Percentiles rank a stretch among this genome's conserved stretches.
phyloP scores from a whole-genome alignment of 1,140 invertebrate species.

The Polypedilum vanderplanki region DNA sequence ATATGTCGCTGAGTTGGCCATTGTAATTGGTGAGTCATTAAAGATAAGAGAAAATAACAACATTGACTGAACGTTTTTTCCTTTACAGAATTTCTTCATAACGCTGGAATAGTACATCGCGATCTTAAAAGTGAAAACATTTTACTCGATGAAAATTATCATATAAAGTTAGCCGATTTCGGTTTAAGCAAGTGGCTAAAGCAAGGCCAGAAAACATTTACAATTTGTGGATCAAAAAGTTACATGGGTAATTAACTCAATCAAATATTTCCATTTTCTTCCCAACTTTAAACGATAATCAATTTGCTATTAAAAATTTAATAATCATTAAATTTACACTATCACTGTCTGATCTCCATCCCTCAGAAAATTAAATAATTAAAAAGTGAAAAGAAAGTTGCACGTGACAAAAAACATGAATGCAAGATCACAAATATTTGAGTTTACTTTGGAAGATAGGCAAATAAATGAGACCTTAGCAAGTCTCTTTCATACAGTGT shows the following conservation, averaged over 20 bases:
- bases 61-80: conserved; percentile 19
- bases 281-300: background rate
- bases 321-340: background rate
- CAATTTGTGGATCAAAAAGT: conserved; percentile 83
- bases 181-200: conserved; percentile 88
- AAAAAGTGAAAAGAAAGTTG: conserved; percentile 34
- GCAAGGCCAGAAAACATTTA: conserved; percentile 64
- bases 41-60: background rate
- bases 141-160: conserved; percentile 68
- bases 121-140: conserved; percentile 90
- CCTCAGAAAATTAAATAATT: background rate
- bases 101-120: conserved; percentile 81
- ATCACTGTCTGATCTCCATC: background rate
- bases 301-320: background rate
- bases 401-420: conserved; percentile 78
- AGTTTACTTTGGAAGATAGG: conserved; percentile 81
- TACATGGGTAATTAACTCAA: conserved; percentile 70
- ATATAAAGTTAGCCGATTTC: conserved; percentile 83
- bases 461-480: conserved; percentile 92
- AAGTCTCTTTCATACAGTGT: conserved; percentile 89
- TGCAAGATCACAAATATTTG: conserved; percentile 78
- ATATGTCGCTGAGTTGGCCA: conserved; percentile 75
- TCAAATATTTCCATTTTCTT: background rate
- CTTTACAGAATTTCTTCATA: conserved; percentile 80
- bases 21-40: conserved; percentile 65